Conservation (phyloP, 1,140 invertebrate genomes). For the Drosophila lini region DNA sequence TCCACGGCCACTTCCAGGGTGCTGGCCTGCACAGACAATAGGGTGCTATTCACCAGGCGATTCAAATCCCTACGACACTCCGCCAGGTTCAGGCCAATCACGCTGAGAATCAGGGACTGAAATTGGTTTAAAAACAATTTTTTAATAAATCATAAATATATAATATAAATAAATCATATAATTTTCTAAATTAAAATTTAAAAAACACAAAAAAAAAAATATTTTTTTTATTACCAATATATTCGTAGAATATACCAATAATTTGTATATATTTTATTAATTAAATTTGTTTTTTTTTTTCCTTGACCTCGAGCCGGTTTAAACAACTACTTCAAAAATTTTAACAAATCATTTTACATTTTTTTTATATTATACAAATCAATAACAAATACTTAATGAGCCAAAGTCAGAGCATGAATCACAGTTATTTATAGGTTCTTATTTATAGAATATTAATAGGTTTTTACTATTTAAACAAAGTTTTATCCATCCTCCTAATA, state of each 20-base stretch:
- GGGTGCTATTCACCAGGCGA: slow-evolving; percentile 86
- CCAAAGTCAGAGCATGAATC: too few relatives aligned
- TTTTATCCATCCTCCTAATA: neutral
- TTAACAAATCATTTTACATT: too few relatives aligned
- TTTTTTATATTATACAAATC: neutral
- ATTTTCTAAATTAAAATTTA: too few relatives aligned
- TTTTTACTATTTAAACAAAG: neutral
- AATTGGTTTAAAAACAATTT: neutral
- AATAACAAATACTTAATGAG: neutral
- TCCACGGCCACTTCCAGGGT: slow-evolving; percentile 86
- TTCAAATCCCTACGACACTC: slow-evolving; percentile 86
- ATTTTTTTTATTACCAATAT: too few relatives aligned
- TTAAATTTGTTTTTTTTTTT: too few relatives aligned
- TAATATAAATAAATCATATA: too few relatives aligned
- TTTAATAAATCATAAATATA: too few relatives aligned
- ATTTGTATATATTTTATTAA: too few relatives aligned
- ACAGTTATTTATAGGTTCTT: neutral
- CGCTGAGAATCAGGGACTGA: slow-evolving; percentile 88
- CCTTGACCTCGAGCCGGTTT: too few relatives aligned
- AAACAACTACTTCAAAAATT: too few relatives aligned
- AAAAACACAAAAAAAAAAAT: too few relatives aligned
- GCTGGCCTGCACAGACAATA: slow-evolving; percentile 88
- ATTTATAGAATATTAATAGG: neutral
- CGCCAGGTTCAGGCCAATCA: slow-evolving; percentile 88
- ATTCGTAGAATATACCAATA: too few relatives aligned